Evolutionary conservation across 1,140 invertebrate genomes (phyloP).

Genomic region (Drosophila obscura): DNA sequence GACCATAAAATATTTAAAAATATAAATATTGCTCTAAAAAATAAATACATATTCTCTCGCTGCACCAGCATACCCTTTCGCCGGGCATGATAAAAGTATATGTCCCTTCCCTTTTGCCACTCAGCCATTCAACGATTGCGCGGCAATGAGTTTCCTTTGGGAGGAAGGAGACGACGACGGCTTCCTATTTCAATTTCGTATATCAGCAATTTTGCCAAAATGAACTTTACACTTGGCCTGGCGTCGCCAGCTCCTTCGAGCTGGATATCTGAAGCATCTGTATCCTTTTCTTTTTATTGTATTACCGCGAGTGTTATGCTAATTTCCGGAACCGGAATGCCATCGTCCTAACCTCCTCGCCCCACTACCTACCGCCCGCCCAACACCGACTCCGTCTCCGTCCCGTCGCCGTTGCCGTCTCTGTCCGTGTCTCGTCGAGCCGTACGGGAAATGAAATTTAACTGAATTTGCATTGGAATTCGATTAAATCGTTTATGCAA

Average conservation of each 20-base stretch:
- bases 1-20: too few species aligned
- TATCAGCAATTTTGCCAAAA: slow-evolving; percentile 69
- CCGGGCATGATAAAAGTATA: neutral
- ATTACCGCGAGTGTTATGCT: slow-evolving; percentile 82
- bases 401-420: slow-evolving; percentile 16
- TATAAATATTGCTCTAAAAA: too few species aligned
- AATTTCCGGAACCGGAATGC: slow-evolving; percentile 76
- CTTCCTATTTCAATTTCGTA: slow-evolving; percentile 80
- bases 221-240: slow-evolving; percentile 64
- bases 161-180: slow-evolving; percentile 24
- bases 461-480: slow-evolving; percentile 84
- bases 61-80: neutral
- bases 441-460: slow-evolving; percentile 82
- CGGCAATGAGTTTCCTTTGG: slow-evolving; percentile 35
- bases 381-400: slow-evolving; percentile 1
- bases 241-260: slow-evolving; percentile 18
- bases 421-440: slow-evolving; percentile 29
- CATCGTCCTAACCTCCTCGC: slow-evolving; percentile 7
- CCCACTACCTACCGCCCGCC: neutral
- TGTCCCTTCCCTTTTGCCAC: slow-evolving; percentile 12
- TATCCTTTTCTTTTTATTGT: slow-evolving; percentile 80
- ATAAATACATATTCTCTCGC: too few species aligned
- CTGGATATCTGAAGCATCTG: slow-evolving; percentile 59
- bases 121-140: slow-evolving; percentile 1
- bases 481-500: slow-evolving; percentile 84